Conservation (phyloP, 2,797 vertebrate species). For the Oryzias sinensis region DNA sequence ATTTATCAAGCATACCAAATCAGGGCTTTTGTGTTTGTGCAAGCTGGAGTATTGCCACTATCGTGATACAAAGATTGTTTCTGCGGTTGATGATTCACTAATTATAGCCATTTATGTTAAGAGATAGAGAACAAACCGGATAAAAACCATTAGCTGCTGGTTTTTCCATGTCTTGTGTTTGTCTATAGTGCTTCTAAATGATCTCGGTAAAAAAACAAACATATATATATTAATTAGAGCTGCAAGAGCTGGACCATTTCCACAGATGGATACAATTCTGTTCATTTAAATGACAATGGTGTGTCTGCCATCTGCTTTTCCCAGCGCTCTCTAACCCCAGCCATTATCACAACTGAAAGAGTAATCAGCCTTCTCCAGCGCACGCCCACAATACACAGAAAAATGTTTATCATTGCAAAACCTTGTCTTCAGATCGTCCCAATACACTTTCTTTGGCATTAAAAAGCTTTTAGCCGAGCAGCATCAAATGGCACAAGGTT, state of each 20-base stretch:
- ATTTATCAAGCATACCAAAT: conserved; percentile 73
- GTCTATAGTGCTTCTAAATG: conserved; percentile 54
- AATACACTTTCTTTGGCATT: conserved; percentile 51
- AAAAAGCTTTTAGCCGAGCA: conserved; percentile 66
- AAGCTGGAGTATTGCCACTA: conserved; percentile 64
- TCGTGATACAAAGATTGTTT: conserved; percentile 73
- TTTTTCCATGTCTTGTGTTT: conserved; percentile 42
- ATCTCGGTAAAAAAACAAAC: conserved; percentile 47
- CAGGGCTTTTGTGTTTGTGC: conserved; percentile 65
- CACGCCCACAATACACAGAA: conserved; percentile 57
- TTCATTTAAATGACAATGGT: conserved; percentile 77
- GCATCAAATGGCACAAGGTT: conserved; percentile 38
- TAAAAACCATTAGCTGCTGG: conserved; percentile 64
- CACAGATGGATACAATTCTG: conserved; percentile 57
- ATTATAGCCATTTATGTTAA: conserved; percentile 67
- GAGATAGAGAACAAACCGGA: conserved; percentile 56
- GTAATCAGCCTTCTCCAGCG: conserved; percentile 63
- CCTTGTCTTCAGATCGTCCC: conserved; percentile 54
- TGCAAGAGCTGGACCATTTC: conserved; percentile 52
- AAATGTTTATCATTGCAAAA: conserved; percentile 63
- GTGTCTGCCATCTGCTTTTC: conserved; percentile 72
- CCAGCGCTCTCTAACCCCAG: conserved; percentile 66
- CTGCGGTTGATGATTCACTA: conserved; percentile 63
- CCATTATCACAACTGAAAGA: conserved; percentile 72
- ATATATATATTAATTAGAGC: conserved; percentile 62